phyloP scores from a whole-genome alignment of 2,113 vertebrate genomes.

The Siphamia tubifer region DNA sequence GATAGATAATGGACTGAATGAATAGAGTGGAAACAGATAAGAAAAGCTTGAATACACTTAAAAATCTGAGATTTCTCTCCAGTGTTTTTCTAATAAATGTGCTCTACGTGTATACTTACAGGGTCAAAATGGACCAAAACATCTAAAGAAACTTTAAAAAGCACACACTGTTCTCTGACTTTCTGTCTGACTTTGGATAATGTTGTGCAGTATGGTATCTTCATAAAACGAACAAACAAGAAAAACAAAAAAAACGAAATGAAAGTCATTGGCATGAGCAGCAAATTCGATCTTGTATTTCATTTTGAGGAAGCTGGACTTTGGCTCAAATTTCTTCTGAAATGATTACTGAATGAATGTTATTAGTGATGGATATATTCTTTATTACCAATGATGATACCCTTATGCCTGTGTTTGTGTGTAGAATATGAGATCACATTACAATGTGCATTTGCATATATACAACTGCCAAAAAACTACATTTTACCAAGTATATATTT shows the following conservation, averaged over 20 bases:
- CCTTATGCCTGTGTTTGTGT: not conserved
- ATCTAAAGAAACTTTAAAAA: too few species aligned
- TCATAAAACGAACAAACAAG: not conserved
- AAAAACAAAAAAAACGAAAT: not conserved
- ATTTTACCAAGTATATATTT: too few species aligned
- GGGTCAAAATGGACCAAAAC: too few species aligned
- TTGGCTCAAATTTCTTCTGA: slow-evolving; percentile 14
- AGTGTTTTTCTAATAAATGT: not conserved
- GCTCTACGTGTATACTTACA: not conserved
- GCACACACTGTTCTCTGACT: too few species aligned
- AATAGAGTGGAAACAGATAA: not conserved
- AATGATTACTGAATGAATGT: not conserved
- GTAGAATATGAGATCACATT: not conserved
- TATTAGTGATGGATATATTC: slow-evolving; percentile 9
- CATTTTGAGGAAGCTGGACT: slow-evolving; percentile 12
- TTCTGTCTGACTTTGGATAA: too few species aligned
- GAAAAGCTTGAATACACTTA: slow-evolving; percentile 7
- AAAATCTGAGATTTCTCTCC: not conserved
- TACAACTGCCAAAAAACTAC: too few species aligned
- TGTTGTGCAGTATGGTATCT: too few species aligned
- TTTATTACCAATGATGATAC: not conserved
- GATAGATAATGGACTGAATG: not conserved
- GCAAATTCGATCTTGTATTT: slow-evolving; percentile 5
- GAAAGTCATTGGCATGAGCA: not conserved
- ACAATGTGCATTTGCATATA: too few species aligned